These are phyloP conservation scores for Sebastes matsubarae DNA, from an alignment of 2,797 vertebrate genomes.

Conservation along the genomic window DNA sequence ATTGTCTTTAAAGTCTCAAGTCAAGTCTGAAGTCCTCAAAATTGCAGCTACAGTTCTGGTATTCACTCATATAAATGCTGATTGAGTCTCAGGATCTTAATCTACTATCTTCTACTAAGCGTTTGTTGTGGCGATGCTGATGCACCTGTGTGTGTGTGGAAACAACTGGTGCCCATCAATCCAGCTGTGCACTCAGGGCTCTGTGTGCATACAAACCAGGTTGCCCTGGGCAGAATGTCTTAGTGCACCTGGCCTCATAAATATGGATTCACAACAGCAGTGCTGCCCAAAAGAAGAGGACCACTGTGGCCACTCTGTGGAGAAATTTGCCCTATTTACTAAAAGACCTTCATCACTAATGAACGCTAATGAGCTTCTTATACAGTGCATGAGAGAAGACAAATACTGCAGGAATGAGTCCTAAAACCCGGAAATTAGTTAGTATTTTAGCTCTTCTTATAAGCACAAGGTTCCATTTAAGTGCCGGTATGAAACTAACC, in stretches of 20 bases:
- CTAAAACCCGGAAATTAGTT: too few species aligned
- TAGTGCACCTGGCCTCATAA: slow-evolving; percentile 9
- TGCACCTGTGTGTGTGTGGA: not conserved
- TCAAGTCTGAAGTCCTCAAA: not conserved
- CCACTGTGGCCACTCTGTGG: not conserved
- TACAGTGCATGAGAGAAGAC: not conserved
- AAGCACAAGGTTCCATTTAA: too few species aligned
- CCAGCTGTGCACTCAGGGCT: not conserved
- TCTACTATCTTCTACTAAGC: not conserved
- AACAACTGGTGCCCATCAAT: slow-evolving; percentile 2
- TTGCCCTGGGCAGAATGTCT: slow-evolving; percentile 2
- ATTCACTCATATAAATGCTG: not conserved
- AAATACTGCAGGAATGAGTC: not conserved
- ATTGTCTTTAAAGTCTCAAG: not conserved
- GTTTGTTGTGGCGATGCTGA: not conserved
- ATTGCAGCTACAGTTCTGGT: not conserved
- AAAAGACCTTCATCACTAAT: not conserved
- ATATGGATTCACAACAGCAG: slow-evolving; percentile 29
- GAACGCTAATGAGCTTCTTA: not conserved
- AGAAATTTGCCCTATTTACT: not conserved
- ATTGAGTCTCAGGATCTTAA: not conserved
- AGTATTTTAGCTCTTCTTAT: too few species aligned
- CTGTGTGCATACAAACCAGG: not conserved
- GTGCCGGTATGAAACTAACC: too few species aligned
- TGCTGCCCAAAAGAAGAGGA: not conserved